Conservation (phyloP, 2,888 invertebrate species). For the Euphydryas editha region DNA sequence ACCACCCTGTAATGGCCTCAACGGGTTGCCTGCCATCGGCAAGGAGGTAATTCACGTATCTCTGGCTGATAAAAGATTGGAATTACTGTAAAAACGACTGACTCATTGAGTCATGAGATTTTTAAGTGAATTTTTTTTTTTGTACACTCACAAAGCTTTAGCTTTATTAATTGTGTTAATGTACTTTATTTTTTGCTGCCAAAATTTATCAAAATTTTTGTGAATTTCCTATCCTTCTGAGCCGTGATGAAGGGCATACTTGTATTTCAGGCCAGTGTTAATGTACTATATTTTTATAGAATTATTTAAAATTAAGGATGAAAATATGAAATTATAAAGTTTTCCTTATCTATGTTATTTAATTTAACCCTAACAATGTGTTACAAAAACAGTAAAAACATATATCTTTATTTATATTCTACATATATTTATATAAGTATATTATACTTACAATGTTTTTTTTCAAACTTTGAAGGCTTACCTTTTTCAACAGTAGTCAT, state of each 20-base stretch:
- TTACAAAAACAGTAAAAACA: too few species aligned
- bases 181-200: conserved; percentile 47
- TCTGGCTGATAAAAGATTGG: conserved; percentile 55
- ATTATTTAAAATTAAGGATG: too few species aligned
- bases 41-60: conserved; percentile 80
- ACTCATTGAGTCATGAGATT: conserved; percentile 26
- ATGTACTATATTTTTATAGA: conserved; percentile 7
- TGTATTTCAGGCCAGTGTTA: conserved; percentile 30
- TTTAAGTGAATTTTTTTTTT: conserved; percentile 19
- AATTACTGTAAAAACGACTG: conserved; percentile 30
- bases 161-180: conserved; percentile 45
- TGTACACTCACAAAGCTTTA: conserved; percentile 41
- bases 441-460: too few species aligned
- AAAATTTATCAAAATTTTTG: conserved; percentile 29
- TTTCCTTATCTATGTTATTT: not conserved
- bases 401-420: too few species aligned
- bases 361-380: not conserved
- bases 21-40: conserved; percentile 82
- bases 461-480: too few species aligned
- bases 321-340: not conserved
- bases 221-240: conserved; percentile 30
- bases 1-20: conserved; percentile 86
- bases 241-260: conserved; percentile 31
- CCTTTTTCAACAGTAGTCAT: too few species aligned
- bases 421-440: too few species aligned